A percentile compares a stretch with the other conserved stretches of the same genome.
These are phyloP conservation scores for Macrostomum lignano DNA, from an alignment of 1,140 invertebrate species.

Conservation along the genomic window DNA sequence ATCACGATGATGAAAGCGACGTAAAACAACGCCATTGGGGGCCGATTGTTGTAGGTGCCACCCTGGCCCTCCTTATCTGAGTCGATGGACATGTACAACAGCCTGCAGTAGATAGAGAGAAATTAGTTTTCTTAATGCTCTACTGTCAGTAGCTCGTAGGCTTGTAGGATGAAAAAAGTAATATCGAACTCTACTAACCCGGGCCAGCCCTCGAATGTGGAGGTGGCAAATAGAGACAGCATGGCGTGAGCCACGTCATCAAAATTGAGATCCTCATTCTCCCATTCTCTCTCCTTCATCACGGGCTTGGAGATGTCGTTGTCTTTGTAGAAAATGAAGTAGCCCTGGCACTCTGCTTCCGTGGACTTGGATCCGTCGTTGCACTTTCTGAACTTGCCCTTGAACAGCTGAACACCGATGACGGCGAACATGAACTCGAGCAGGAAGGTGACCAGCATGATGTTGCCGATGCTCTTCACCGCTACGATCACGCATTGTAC, in stretches of 20 bases:
- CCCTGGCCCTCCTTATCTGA: constrained; percentile 74
- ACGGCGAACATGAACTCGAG: constrained; percentile 99
- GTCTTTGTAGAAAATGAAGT: constrained; percentile 54
- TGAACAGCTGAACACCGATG: constrained; percentile 98
- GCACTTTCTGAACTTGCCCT: constrained; percentile 33
- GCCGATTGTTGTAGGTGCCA: constrained; percentile 84
- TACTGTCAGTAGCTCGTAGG: background rate
- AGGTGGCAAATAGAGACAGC: constrained; percentile 93
- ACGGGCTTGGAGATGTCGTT: constrained; percentile 48
- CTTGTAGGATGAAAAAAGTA: background rate
- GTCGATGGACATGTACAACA: constrained; percentile 85
- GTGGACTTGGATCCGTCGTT: constrained; percentile 28
- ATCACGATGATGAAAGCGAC: constrained; percentile 87
- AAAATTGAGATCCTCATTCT: constrained; percentile 64
- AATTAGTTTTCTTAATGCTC: constrained; percentile 6
- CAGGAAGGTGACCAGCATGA: constrained; percentile 51
- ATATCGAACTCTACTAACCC: constrained; percentile 34
- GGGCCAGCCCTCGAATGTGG: constrained; percentile 98
- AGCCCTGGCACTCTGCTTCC: constrained; percentile 29
- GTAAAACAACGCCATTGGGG: constrained; percentile 85
- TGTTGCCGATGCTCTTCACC: constrained; percentile 29
- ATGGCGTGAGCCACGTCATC: constrained; percentile 87
- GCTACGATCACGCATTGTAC: constrained; percentile 29
- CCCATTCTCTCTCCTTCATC: constrained; percentile 46
- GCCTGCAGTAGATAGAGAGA: constrained; percentile 42